phyloP scores from a whole-genome alignment of 2,888 invertebrate genomes.

The Tiphia femorata region DNA sequence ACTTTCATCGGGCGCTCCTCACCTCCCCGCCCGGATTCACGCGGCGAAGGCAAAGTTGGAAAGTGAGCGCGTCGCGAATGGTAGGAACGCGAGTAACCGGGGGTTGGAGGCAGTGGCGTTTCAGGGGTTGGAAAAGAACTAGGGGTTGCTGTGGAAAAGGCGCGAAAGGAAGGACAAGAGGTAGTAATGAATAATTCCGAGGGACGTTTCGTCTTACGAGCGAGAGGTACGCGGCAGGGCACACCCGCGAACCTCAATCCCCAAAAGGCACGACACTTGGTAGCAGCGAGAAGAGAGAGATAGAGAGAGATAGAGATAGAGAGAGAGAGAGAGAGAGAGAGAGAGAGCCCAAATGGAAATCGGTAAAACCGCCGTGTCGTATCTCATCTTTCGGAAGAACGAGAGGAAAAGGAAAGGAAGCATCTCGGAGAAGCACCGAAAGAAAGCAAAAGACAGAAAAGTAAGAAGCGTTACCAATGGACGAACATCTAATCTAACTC shows the following conservation, averaged over 20 bases:
- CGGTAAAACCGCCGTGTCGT: constrained; percentile 33
- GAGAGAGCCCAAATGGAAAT: constrained; percentile 41
- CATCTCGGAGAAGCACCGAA: not conserved
- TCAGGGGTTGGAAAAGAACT: not conserved
- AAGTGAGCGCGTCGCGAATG: constrained; percentile 47
- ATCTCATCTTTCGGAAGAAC: too few species aligned
- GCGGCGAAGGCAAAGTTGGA: constrained; percentile 43
- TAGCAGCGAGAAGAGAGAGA: constrained; percentile 48
- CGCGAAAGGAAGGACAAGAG: constrained; percentile 11
- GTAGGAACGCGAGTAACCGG: constrained; percentile 24
- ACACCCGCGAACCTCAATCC: too few species aligned
- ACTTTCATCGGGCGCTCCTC: constrained; percentile 31
- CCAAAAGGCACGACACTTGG: too few species aligned
- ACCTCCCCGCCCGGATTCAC: not conserved
- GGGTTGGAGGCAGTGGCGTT: constrained; percentile 31
- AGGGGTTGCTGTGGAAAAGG: constrained; percentile 9
- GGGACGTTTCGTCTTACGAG: constrained; percentile 54
- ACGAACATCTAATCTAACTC: too few species aligned
- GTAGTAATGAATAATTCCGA: constrained; percentile 64
- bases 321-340: too few species aligned
- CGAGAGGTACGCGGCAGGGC: too few species aligned
- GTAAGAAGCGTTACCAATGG: not conserved
- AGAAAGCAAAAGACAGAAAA: not conserved
- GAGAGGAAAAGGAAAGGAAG: too few species aligned
- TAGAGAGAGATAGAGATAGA: too few species aligned